phyloP scores from a whole-genome alignment of 2,888 invertebrate genomes.

The Desoria tigrina region DNA sequence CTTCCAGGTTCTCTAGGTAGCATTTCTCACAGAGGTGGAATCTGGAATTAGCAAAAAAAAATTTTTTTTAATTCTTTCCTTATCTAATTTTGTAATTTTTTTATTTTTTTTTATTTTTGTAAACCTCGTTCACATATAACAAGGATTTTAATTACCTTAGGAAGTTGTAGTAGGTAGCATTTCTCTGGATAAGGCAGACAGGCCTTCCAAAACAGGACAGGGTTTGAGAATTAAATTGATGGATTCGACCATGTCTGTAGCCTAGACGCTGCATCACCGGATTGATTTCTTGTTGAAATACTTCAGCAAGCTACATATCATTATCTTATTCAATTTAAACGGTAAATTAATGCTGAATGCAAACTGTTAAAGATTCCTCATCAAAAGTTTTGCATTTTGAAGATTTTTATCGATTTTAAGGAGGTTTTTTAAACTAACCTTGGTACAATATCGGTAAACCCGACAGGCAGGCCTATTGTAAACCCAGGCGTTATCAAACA shows the following conservation, averaged over 20 bases:
- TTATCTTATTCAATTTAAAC: too few species aligned
- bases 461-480: conserved; percentile 26
- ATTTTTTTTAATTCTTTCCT: background rate
- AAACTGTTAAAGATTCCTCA: too few species aligned
- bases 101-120: too few species aligned
- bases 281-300: conserved; percentile 28
- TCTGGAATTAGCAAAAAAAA: background rate
- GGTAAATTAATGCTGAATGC: too few species aligned
- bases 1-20: conserved; percentile 8
- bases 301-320: conserved; percentile 13
- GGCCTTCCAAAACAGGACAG: conserved; percentile 32
- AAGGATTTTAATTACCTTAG: conserved; percentile 5
- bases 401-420: background rate
- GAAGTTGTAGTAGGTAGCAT: conserved; percentile 8
- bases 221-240: conserved; percentile 30
- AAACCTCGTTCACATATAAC: too few species aligned
- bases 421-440: too few species aligned
- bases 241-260: conserved; percentile 26
- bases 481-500: conserved; percentile 32
- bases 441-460: conserved; percentile 21
- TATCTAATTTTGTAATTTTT: background rate
- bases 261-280: conserved; percentile 26
- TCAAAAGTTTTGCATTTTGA: background rate
- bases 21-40: conserved; percentile 28
- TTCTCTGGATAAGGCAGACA: conserved; percentile 25